These are phyloP conservation scores for Gallinago stenura DNA, from an alignment of 2,797 vertebrate genomes.

Conservation along the genomic window DNA sequence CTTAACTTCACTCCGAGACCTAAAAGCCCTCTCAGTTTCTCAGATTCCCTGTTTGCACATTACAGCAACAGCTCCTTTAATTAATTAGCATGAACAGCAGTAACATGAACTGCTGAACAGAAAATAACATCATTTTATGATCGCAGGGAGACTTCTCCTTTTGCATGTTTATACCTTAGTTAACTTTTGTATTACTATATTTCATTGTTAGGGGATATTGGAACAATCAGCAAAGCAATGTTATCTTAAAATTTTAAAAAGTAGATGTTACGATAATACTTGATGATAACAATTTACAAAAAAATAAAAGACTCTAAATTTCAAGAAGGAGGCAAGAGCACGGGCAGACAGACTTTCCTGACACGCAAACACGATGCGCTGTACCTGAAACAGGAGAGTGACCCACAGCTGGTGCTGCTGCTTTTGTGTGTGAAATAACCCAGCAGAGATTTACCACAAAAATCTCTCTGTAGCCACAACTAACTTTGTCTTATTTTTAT, in stretches of 20 bases:
- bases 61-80: slow-evolving; percentile 91
- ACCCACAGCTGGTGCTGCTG: not conserved
- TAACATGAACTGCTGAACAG: slow-evolving; percentile 92
- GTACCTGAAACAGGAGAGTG: not conserved
- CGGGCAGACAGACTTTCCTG: not conserved
- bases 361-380: not conserved
- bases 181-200: slow-evolving; percentile 79
- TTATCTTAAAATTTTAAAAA: slow-evolving; percentile 66
- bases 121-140: slow-evolving; percentile 89
- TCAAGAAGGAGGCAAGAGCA: not conserved
- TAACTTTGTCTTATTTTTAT: not conserved
- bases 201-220: slow-evolving; percentile 68
- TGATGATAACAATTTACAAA: slow-evolving; percentile 8
- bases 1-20: slow-evolving; percentile 83
- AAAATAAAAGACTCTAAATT: not conserved
- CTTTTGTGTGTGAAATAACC: not conserved
- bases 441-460: not conserved
- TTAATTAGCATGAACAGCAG: slow-evolving; percentile 91
- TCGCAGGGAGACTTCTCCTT: slow-evolving; percentile 82
- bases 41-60: slow-evolving; percentile 88
- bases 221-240: slow-evolving; percentile 59
- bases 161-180: slow-evolving; percentile 83
- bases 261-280: slow-evolving; percentile 23
- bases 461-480: not conserved
- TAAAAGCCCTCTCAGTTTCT: slow-evolving; percentile 87